Conservation (phyloP, 2,888 invertebrate genomes). For the Xestoiulus laeticollis region DNA sequence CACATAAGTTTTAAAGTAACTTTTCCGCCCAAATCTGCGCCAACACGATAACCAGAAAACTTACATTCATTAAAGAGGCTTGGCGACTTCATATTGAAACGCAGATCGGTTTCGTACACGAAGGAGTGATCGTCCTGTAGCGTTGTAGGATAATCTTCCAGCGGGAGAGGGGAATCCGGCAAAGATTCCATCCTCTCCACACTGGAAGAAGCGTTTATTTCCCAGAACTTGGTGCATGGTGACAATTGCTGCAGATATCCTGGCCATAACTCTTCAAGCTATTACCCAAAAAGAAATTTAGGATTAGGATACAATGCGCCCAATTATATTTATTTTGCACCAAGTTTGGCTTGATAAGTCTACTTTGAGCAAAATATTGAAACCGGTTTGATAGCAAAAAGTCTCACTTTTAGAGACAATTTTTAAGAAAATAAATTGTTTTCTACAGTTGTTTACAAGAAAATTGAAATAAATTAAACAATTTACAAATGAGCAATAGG, state of each 20-base stretch:
- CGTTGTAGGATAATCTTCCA: neutral
- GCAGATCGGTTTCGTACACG: constrained; percentile 36
- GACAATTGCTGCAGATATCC: neutral
- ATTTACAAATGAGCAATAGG: too few relatives aligned
- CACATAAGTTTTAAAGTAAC: neutral
- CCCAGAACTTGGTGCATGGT: neutral
- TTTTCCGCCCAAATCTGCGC: neutral
- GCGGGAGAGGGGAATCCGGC: constrained; percentile 19
- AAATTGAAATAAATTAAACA: too few relatives aligned
- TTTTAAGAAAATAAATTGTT: too few relatives aligned
- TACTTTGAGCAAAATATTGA: neutral
- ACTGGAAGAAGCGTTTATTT: neutral
- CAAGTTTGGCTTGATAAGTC: neutral
- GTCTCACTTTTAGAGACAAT: too few relatives aligned
- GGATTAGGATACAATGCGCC: neutral
- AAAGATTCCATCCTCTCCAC: constrained; percentile 20
- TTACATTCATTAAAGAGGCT: constrained; percentile 50
- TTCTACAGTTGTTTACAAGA: too few relatives aligned
- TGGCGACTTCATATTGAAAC: constrained; percentile 42
- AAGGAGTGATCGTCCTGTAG: neutral
- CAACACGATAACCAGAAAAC: neutral
- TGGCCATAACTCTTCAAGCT: constrained; percentile 50
- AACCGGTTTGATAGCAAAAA: neutral
- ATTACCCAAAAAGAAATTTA: neutral
- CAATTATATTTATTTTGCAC: neutral